Conservation (phyloP, 2,113 vertebrate species). For the Planiliza haematocheilus region DNA sequence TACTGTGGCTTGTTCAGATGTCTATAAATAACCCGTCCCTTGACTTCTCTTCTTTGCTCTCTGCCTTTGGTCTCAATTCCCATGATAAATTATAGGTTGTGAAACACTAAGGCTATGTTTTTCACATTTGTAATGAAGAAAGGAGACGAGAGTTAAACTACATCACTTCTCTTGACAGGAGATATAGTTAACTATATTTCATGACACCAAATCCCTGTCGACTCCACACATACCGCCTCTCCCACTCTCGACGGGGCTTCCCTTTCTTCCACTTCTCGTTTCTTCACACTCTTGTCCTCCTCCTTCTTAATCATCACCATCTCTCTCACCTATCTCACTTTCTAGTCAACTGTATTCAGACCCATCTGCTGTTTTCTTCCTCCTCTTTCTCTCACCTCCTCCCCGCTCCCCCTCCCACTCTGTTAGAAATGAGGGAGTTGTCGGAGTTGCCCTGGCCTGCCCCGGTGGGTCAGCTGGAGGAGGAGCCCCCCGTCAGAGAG, state of each 20-base stretch:
- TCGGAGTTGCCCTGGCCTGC: slow-evolving; percentile 81
- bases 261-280: slow-evolving; percentile 10
- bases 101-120: slow-evolving; percentile 3
- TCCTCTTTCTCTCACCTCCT: slow-evolving; percentile 40
- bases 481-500: slow-evolving; percentile 76
- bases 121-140: slow-evolving; percentile 1
- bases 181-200: slow-evolving; percentile 27
- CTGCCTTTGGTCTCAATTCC: slow-evolving; percentile 16
- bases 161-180: slow-evolving; percentile 41
- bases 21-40: slow-evolving; percentile 54
- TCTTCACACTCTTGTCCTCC: neutral
- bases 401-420: slow-evolving; percentile 21
- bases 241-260: slow-evolving; percentile 2
- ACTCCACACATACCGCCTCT: neutral
- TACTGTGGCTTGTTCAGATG: slow-evolving; percentile 30
- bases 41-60: slow-evolving; percentile 23
- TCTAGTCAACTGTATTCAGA: slow-evolving; percentile 32
- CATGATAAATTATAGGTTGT: slow-evolving; percentile 16
- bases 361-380: slow-evolving; percentile 72
- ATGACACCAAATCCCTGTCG: slow-evolving; percentile 20
- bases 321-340: slow-evolving; percentile 31
- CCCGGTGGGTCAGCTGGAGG: slow-evolving; percentile 82
- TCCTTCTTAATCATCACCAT: slow-evolving; percentile 9
- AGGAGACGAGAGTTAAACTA: slow-evolving; percentile 15
- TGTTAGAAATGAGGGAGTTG: slow-evolving; percentile 81